A percentile compares a stretch with the other conserved stretches of the same genome.
These are phyloP conservation scores for Gadopsis bispinosus DNA, from an alignment of 2,797 vertebrate genomes.

Conservation along the genomic window DNA sequence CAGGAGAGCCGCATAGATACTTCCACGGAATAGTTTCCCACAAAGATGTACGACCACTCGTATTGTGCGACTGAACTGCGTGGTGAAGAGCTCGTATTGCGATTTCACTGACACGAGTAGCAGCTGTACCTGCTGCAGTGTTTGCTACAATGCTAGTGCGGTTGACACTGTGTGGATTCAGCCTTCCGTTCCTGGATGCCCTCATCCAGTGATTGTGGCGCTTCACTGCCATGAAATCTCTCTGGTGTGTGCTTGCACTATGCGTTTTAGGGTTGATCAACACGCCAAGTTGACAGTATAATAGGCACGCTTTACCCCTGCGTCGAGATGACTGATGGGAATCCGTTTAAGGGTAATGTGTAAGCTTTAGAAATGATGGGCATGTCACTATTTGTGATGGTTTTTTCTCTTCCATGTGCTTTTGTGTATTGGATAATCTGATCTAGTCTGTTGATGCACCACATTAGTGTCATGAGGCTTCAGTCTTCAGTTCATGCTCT, in stretches of 20 bases:
- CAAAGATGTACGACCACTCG: not conserved
- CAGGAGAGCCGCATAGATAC: slow-evolving; percentile 1
- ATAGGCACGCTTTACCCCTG: not conserved
- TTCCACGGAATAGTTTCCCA: slow-evolving; percentile 7
- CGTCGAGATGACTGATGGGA: not conserved
- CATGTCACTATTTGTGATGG: not conserved
- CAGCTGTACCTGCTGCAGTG: slow-evolving; percentile 31
- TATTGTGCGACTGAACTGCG: slow-evolving; percentile 24
- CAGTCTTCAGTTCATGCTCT: not conserved
- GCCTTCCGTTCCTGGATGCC: slow-evolving; percentile 51
- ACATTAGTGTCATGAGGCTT: not conserved
- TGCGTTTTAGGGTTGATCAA: not conserved
- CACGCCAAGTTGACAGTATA: not conserved
- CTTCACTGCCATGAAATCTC: slow-evolving; percentile 13
- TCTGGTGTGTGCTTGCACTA: not conserved
- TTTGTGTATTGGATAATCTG: not conserved
- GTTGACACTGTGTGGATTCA: not conserved
- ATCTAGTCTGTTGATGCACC: not conserved
- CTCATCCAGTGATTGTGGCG: slow-evolving; percentile 32
- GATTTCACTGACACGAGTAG: slow-evolving; percentile 34
- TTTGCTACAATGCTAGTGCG: slow-evolving; percentile 27
- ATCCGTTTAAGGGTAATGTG: not conserved
- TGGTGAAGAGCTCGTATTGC: slow-evolving; percentile 30
- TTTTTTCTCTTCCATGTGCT: not conserved
- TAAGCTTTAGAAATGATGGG: not conserved